A percentile compares a stretch with the other conserved stretches of the same genome.
Conservation (phyloP, 2,888 invertebrate genomes). For the Neocrepidodera transversa region DNA sequence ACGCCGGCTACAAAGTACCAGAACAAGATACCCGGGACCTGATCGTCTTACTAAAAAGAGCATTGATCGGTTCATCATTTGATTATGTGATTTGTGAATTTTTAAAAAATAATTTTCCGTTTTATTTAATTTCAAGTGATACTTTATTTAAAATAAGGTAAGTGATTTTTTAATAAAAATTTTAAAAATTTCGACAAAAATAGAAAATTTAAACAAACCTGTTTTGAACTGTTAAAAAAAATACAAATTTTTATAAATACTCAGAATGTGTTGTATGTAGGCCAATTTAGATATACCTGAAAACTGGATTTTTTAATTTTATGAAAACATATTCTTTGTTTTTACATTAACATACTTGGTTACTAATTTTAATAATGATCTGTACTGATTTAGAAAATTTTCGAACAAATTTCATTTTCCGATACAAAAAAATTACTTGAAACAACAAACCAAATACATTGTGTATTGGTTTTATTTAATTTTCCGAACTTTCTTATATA, state of each 20-base stretch:
- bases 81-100: slow-evolving; percentile 35
- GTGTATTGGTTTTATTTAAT: too few relatives aligned
- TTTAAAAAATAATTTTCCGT: background rate
- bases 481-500: too few relatives aligned
- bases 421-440: too few relatives aligned
- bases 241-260: background rate
- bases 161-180: background rate
- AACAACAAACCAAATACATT: too few relatives aligned
- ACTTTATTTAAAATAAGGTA: background rate
- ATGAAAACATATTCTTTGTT: too few relatives aligned
- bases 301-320: background rate
- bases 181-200: background rate
- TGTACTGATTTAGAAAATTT: too few relatives aligned
- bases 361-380: too few relatives aligned
- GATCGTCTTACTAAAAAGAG: slow-evolving; percentile 10
- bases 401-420: too few relatives aligned
- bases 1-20: slow-evolving; percentile 9
- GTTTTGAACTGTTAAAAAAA: too few relatives aligned
- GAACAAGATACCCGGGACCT: slow-evolving; percentile 18
- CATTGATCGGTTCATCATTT: background rate
- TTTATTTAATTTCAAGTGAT: background rate
- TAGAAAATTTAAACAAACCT: too few relatives aligned
- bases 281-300: background rate
- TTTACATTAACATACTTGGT: too few relatives aligned
- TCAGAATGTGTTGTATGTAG: background rate